A percentile compares a stretch with the other conserved stretches of the same genome.
phyloP scores from a whole-genome alignment of 2,113 vertebrate species.

The Mohoua ochrocephala region DNA sequence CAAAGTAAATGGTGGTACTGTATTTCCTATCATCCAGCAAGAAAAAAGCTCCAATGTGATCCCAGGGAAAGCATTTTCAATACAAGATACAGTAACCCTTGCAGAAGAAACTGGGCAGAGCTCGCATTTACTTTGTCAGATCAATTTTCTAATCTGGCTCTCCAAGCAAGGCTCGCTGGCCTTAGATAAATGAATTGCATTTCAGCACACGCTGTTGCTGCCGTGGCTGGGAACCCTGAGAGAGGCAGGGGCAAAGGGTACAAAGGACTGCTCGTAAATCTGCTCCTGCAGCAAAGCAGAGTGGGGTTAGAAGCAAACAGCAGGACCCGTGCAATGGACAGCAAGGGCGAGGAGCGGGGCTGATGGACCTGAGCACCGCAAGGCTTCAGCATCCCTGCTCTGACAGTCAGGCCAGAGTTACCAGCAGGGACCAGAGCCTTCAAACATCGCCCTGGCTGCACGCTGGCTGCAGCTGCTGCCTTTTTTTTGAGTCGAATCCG shows the following conservation, averaged over 20 bases:
- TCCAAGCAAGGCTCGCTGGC: not conserved
- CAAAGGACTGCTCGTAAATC: not conserved
- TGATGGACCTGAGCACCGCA: not conserved
- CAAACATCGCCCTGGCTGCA: not conserved
- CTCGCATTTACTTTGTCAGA: not conserved
- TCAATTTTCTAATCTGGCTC: not conserved
- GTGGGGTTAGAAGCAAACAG: not conserved
- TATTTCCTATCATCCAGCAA: not conserved
- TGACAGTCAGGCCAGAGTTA: not conserved
- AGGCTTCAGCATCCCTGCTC: not conserved
- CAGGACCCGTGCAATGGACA: not conserved
- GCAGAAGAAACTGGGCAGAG: not conserved
- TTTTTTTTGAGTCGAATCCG: not conserved
- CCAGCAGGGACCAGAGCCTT: not conserved
- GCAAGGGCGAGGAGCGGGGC: not conserved
- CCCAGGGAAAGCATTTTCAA: not conserved
- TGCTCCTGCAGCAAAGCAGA: not conserved
- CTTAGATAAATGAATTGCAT: not conserved
- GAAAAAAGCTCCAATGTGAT: not conserved
- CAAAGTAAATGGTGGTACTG: not conserved
- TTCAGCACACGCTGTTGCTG: not conserved
- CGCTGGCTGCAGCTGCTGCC: not conserved
- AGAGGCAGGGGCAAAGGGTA: not conserved
- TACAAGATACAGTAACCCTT: not conserved
- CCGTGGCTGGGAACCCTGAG: not conserved